A percentile compares a stretch with the other conserved stretches of the same genome.
Conservation (phyloP, 2,113 vertebrate species). For the Argyrosomus japonicus region DNA sequence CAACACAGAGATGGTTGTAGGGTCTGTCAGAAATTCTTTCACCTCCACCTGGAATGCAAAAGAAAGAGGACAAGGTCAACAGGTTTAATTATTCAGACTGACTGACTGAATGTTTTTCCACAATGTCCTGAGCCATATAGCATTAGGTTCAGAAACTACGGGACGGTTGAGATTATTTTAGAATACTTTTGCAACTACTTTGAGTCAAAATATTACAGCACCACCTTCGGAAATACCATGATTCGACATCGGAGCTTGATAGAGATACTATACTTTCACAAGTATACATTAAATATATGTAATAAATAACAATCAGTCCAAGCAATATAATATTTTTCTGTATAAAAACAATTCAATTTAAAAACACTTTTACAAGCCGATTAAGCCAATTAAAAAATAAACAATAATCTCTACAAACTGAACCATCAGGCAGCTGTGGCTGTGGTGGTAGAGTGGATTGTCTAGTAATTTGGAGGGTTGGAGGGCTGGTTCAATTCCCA, state of each 20-base stretch:
- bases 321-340: neutral
- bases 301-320: neutral
- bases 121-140: neutral
- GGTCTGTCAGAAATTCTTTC: neutral
- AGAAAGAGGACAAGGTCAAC: neutral
- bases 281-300: neutral
- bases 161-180: neutral
- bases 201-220: neutral
- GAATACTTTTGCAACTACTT: neutral
- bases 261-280: neutral
- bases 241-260: neutral
- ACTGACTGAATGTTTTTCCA: neutral
- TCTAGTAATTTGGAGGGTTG: too few relatives aligned
- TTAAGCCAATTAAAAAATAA: neutral
- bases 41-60: slow-evolving; percentile 6
- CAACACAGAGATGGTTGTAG: neutral
- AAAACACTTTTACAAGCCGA: neutral
- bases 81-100: neutral
- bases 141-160: neutral
- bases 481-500: too few relatives aligned
- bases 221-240: too few relatives aligned
- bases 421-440: too few relatives aligned
- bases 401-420: neutral
- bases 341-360: neutral
- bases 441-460: too few relatives aligned